Evolutionary conservation across 2,113 vertebrate genomes (phyloP), one percentile per base, ranked within the genome.

Genomic region (Illadopsis cleaveri): DNA sequence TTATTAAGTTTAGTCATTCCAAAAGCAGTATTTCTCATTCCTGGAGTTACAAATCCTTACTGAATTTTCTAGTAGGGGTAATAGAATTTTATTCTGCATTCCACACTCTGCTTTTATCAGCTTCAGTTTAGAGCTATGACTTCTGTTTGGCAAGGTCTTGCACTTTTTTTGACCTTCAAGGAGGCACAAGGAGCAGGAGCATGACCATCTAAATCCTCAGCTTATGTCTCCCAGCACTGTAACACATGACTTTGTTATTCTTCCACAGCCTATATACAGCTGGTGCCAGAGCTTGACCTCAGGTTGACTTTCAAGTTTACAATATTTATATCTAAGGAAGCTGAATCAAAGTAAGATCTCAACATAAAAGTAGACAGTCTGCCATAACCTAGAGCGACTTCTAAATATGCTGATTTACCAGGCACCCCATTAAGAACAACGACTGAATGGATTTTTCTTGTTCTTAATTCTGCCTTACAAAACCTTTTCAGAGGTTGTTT

Each of bases 221-320:
- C 25, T 97, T 81, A 58, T 37, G 56, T 78, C 75, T 87, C 48
- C 12, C 50, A 56, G 61, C 14, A 3, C 24, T 38, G 57, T 77
- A 92, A 54, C 54, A 56, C 42, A 58, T 47, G 22, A 62, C n/a
- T 93, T 57, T 3, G 4, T 83, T 94, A 54, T 73, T 86, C 51
- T 88, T 90, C 78, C 47, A 76, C 61, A 89, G 80, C 48, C 40
- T 84, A 76, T 57, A 35, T 33, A 62, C 25, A 54, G 31, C 81
- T 95, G 70, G 72, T 78, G 85, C 58, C 54, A 90, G 70, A 93
- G 10, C 38, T 54, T 93, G 85, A 91, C 79, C 89, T 92, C 70
- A 45, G 60, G 30, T 7, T 94, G 93, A 82, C 90, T 94, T 96
- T 96, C 57, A 94, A 53, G 72, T 94, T 93, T 71, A 57, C 27